Percentiles rank a stretch among this genome's conserved stretches.
Conservation (phyloP, 2,888 invertebrate species). For the Adineta ricciae region DNA sequence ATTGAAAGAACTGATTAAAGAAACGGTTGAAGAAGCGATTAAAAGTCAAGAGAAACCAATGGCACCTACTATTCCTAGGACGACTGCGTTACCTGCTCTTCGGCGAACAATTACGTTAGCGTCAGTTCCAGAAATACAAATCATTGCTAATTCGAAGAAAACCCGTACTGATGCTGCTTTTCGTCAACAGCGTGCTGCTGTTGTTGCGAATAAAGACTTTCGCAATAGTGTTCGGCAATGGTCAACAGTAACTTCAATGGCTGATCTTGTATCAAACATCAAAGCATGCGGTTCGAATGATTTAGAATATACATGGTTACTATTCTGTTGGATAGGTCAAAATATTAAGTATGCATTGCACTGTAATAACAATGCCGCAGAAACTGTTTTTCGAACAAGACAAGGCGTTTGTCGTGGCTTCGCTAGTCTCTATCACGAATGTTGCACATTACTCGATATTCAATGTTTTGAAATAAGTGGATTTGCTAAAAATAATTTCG, state of each 20-base stretch:
- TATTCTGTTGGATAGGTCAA: constrained; percentile 8
- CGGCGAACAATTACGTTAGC: not conserved
- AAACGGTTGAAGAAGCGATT: not conserved
- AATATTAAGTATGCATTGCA: not conserved
- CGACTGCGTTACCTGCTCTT: not conserved
- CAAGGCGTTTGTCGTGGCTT: constrained; percentile 3
- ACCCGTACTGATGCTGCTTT: not conserved
- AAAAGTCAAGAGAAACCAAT: not conserved
- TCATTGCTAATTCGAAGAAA: not conserved
- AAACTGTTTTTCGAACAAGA: not conserved
- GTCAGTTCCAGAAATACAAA: not conserved
- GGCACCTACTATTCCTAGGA: not conserved
- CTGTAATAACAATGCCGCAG: not conserved
- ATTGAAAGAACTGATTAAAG: not conserved
- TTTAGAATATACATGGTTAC: constrained; percentile 15
- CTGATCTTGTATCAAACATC: not conserved
- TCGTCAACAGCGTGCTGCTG: not conserved
- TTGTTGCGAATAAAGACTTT: not conserved
- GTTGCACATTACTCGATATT: not conserved
- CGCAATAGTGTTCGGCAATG: not conserved
- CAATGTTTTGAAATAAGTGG: not conserved
- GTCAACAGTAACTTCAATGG: not conserved
- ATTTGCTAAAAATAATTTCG: not conserved
- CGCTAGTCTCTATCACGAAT: constrained; percentile 22
- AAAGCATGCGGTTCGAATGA: not conserved